Evolutionary conservation across 2,113 vertebrate genomes (phyloP).

Genomic region (Centropus unirufus): DNA sequence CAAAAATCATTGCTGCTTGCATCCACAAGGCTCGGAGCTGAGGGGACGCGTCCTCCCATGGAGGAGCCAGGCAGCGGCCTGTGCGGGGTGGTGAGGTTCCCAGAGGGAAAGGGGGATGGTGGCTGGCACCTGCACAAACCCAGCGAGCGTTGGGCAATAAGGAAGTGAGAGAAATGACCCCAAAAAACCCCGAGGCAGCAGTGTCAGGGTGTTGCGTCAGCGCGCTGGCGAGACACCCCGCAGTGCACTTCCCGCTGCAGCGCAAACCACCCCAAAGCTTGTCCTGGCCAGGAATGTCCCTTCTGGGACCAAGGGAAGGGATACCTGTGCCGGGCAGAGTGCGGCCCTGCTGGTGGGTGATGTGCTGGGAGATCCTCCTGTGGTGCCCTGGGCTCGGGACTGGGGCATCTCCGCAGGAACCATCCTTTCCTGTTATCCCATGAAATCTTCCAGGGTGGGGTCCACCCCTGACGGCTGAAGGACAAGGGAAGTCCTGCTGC

Average conservation of each 20-base stretch:
- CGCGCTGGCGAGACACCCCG: neutral
- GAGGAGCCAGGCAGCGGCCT: neutral
- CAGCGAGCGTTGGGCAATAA: neutral
- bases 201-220: neutral
- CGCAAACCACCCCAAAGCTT: neutral
- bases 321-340: too few relatives aligned
- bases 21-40: neutral
- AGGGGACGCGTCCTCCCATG: rapidly evolving
- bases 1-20: rapidly evolving
- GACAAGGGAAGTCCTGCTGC: neutral
- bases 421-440: neutral
- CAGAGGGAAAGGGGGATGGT: neutral
- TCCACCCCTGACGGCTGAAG: neutral
- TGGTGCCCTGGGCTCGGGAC: neutral
- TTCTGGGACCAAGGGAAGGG: neutral
- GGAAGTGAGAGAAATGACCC: conserved; percentile 9
- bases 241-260: neutral
- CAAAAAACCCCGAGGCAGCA: neutral
- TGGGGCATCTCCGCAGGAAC: neutral
- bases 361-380: neutral
- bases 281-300: neutral
- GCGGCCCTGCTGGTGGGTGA: neutral
- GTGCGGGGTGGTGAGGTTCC: rapidly evolving
- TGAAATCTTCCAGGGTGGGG: neutral
- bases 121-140: neutral